Percentiles rank a stretch among this genome's conserved stretches.
Evolutionary conservation across 2,888 invertebrate species (phyloP).

Genomic region (Rhagonycha fulva): DNA sequence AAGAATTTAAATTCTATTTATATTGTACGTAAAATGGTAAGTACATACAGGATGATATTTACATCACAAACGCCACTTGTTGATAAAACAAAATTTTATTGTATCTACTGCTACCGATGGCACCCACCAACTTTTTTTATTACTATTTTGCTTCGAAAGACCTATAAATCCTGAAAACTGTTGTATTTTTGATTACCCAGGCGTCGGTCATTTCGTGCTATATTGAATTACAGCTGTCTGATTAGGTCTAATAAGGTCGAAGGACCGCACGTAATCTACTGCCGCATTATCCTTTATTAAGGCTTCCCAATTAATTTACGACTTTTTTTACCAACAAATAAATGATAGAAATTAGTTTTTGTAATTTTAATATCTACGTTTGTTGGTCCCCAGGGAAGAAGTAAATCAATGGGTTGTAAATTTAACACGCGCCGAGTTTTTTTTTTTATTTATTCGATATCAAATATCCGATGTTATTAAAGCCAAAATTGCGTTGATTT

Average conservation of each 20-base stretch:
- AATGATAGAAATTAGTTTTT: not conserved
- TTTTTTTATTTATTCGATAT: slow-evolving; percentile 8
- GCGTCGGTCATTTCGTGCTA: not conserved
- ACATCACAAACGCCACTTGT: not conserved
- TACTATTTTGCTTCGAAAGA: not conserved
- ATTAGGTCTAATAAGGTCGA: not conserved
- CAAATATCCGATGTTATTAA: slow-evolving; percentile 12
- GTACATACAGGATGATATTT: not conserved
- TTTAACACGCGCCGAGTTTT: not conserved
- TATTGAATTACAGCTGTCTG: not conserved
- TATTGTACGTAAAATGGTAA: too few relatives aligned
- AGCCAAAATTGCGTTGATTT: slow-evolving; percentile 16
- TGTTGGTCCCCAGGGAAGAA: not conserved
- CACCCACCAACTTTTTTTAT: not conserved
- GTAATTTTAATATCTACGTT: not conserved
- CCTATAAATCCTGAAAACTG: not conserved
- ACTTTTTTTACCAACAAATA: not conserved
- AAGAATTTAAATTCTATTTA: too few relatives aligned
- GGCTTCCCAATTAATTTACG: not conserved
- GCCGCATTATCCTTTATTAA: not conserved
- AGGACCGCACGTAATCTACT: not conserved
- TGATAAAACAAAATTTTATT: not conserved
- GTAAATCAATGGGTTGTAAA: slow-evolving; percentile 11
- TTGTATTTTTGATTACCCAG: not conserved
- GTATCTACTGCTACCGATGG: not conserved